These are phyloP conservation scores for Listrodromus nycthemerus DNA, from an alignment of 2,888 invertebrate species.

Conservation along the genomic window DNA sequence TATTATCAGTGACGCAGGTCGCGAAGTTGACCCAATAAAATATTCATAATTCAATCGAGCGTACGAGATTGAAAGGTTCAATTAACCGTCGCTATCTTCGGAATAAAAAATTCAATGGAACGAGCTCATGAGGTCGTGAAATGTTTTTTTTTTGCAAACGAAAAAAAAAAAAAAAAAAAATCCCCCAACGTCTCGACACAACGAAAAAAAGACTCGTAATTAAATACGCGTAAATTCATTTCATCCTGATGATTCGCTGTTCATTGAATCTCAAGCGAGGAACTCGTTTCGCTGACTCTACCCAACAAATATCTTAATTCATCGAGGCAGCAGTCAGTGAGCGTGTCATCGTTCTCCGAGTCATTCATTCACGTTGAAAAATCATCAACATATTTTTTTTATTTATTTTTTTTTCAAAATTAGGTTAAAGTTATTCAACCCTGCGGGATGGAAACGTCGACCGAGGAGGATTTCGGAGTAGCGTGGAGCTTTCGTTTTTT, in stretches of 20 bases:
- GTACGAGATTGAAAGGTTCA: neutral
- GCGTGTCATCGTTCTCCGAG: conserved; percentile 21
- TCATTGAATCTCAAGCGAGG: neutral
- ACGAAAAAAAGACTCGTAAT: neutral
- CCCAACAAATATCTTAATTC: conserved; percentile 25
- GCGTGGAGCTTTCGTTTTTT: conserved; percentile 44
- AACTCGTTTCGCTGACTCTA: too few species aligned
- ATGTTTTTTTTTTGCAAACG: neutral
- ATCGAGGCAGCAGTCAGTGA: conserved; percentile 9
- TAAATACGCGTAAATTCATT: neutral
- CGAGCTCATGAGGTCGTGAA: neutral
- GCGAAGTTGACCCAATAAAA: neutral
- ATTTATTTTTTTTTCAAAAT: conserved; percentile 53
- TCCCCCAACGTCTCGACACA: neutral
- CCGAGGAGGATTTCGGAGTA: neutral
- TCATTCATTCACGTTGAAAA: conserved; percentile 64
- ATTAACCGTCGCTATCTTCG: neutral
- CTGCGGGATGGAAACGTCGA: neutral
- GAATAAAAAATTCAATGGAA: neutral
- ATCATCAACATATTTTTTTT: conserved; percentile 62
- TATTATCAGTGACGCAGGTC: neutral
- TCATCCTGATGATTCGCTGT: too few species aligned
- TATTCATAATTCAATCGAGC: neutral
- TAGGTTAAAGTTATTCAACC: conserved; percentile 63
- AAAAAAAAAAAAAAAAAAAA: neutral